Evolutionary conservation across 2,888 invertebrate species (phyloP), one percentile per base, ranked within the genome.

Genomic region (Camponotus fellah): DNA sequence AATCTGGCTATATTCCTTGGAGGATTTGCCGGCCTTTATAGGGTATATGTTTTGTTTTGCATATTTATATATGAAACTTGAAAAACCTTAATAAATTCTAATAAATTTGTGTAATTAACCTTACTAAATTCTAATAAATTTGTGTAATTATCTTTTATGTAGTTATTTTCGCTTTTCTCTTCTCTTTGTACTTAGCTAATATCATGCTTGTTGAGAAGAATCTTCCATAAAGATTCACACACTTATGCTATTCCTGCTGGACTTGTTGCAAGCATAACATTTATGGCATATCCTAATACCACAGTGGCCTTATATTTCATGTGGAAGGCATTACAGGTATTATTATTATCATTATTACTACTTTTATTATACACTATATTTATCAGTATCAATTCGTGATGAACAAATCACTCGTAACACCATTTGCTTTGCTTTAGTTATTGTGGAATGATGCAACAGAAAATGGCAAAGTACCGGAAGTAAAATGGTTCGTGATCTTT

Each of bases 281-380:
- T 98, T 95, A 95, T 96, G 40, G 96, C 96, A 90, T 98, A 97
- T 95, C 97, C 97, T 49, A 97, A 97, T 92, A 96, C 97, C 62
- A 97, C 97, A 0, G 96, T 98, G 74, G 97, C 98, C n/a, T 95
- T 98, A 43, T 98, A 98, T 94, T 96, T 97, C 8, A 96, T 97
- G 95, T 98, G 98, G 97, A 98, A 98, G 95, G 96, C 97, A 66
- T 95, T 97, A 60, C 98, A 98, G 96, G 98, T 97, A 94, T 68
- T 65, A 43, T 10, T 26, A 34, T 32, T 65, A n/a, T n/a, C 8
- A 43, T 43, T 26, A 21, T 14, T 17, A 69, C 34, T n/a, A 4
- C 26, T 53, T 9, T 64, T n/a, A 17, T 34, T 32, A 17, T 62
- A 12, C 14, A 43, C 3, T 2, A 12, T 66, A 26, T 43, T 12